Base-by-base conservation (phyloP, 2,888 invertebrate genomes). In the Nudaria mundana region DNA sequence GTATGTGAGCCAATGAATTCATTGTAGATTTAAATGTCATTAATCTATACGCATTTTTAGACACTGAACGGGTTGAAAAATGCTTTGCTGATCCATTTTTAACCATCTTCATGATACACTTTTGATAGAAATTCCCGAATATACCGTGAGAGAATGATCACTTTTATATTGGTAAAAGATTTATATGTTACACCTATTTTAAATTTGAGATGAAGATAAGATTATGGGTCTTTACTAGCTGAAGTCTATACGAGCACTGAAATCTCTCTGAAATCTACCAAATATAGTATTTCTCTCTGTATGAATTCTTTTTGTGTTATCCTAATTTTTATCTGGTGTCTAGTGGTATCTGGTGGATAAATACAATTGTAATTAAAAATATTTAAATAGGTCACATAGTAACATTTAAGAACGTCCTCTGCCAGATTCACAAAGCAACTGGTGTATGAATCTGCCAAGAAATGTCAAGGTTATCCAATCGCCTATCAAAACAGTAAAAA, bases 241-340 rank as follows among this genome's bases (percentile, higher is more conserved):
- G 78, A 5, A 1, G 43, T 37, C 6, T 70, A 12, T 13, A 22
- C 6, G 11, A 31, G n/a, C n/a, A n/a, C n/a, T n/a, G n/a, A n/a
- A n/a, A n/a, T n/a, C n/a, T n/a, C n/a, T n/a, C n/a, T n/a, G n/a
- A n/a, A n/a, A n/a, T n/a, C n/a, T n/a, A n/a, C n/a, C n/a, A n/a
- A n/a, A n/a, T n/a, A n/a, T n/a, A n/a, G n/a, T n/a, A n/a, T n/a
- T n/a, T n/a, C n/a, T n/a, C n/a, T n/a, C n/a, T n/a, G n/a, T n/a
- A n/a, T n/a, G n/a, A n/a, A n/a, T n/a, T n/a, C n/a, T n/a, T n/a
- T n/a, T n/a, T n/a, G n/a, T n/a, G n/a, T n/a, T n/a, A n/a, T n/a
- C n/a, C n/a, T n/a, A n/a, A n/a, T n/a, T n/a, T n/a, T n/a, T n/a
- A n/a, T n/a, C n/a, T n/a, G n/a, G n/a, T n/a, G n/a, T n/a, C n/a